Conservation (phyloP, 2,888 invertebrate genomes). For the Lomographa bimaculata region DNA sequence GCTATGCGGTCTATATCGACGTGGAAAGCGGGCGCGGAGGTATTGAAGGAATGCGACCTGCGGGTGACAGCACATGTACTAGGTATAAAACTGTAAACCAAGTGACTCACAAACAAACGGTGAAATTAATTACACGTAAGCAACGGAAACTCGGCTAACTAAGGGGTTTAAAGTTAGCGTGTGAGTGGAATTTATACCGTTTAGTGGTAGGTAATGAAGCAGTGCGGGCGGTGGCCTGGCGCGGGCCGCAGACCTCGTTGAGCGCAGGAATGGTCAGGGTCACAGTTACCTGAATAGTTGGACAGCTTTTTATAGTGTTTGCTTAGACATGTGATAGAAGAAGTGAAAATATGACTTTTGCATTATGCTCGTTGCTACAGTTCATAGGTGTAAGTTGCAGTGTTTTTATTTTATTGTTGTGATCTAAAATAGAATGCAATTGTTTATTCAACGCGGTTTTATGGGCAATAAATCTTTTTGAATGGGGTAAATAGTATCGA, state of each 20-base stretch:
- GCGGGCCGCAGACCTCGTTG: conserved; percentile 14
- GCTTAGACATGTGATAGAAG: conserved; percentile 7
- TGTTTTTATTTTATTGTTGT: too few relatives aligned
- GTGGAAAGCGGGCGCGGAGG: conserved; percentile 10
- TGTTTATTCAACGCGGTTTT: too few relatives aligned
- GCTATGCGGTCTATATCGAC: conserved; percentile 25
- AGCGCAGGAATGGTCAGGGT: conserved; percentile 24
- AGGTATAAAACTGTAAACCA: not conserved
- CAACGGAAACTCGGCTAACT: conserved; percentile 19
- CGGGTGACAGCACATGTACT: conserved; percentile 13
- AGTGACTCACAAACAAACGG: conserved; percentile 17
- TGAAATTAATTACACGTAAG: conserved; percentile 23
- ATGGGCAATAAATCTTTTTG: conserved; percentile 5
- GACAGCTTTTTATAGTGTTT: conserved; percentile 10
- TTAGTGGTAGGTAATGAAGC: conserved; percentile 17
- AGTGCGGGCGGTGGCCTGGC: conserved; percentile 9
- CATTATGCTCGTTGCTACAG: conserved; percentile 16
- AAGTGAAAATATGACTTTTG: conserved; percentile 16
- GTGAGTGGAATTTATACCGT: conserved; percentile 25
- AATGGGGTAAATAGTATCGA: conserved; percentile 4
- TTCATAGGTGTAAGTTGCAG: conserved; percentile 13
- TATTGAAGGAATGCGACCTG: conserved; percentile 22
- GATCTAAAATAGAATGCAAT: too few relatives aligned
- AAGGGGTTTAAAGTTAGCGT: conserved; percentile 26
- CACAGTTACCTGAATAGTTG: conserved; percentile 18